These are phyloP conservation scores for Varanus salvator DNA, from an alignment of 2,113 vertebrate species.

Conservation along the genomic window DNA sequence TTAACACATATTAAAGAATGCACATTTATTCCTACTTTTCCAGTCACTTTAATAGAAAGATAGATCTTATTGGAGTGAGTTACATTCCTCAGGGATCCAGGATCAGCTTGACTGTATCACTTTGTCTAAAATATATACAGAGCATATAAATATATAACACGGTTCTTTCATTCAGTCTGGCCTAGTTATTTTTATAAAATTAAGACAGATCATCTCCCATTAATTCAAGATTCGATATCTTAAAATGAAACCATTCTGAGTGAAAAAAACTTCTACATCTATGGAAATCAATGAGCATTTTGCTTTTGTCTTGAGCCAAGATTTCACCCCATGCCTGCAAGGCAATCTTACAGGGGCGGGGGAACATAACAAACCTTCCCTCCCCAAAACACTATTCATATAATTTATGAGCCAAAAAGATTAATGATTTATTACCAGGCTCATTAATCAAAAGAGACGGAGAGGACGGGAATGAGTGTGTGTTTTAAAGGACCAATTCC, in stretches of 20 bases:
- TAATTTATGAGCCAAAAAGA: slow-evolving; percentile 75
- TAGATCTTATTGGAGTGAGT: too few relatives aligned
- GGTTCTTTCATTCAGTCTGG: slow-evolving; percentile 32
- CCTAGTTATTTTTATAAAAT: slow-evolving; percentile 49
- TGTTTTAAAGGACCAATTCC: slow-evolving; percentile 68
- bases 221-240: slow-evolving; percentile 57
- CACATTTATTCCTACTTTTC: too few relatives aligned
- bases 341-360: slow-evolving; percentile 48
- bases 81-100: too few relatives aligned
- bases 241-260: slow-evolving; percentile 49
- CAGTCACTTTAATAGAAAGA: too few relatives aligned
- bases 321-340: slow-evolving; percentile 42
- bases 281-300: background rate
- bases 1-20: too few relatives aligned
- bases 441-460: slow-evolving; percentile 80
- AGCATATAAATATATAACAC: background rate
- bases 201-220: slow-evolving; percentile 28
- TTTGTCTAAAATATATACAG: too few relatives aligned
- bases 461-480: slow-evolving; percentile 30
- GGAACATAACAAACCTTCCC: slow-evolving; percentile 36
- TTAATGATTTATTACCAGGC: slow-evolving; percentile 81
- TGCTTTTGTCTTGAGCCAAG: background rate
- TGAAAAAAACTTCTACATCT: background rate
- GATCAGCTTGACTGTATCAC: too few relatives aligned
- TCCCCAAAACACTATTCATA: slow-evolving; percentile 64